phyloP scores from a whole-genome alignment of 2,888 invertebrate species.

The Bembecia ichneumoniformis region DNA sequence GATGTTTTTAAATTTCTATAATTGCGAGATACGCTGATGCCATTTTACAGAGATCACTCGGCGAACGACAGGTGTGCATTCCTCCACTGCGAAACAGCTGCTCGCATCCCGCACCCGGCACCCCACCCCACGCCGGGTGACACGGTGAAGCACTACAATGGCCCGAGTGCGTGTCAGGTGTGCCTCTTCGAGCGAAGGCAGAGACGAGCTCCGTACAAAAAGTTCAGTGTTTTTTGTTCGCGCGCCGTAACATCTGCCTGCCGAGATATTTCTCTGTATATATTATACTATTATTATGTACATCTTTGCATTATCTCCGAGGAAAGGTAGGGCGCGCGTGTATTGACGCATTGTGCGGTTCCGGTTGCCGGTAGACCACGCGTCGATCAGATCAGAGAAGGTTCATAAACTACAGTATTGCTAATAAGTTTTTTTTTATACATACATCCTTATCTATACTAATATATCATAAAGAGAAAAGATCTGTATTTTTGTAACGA shows the following conservation, averaged over 20 bases:
- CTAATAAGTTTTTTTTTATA: too few species aligned
- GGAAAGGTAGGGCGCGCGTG: too few species aligned
- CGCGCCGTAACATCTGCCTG: constrained; percentile 19
- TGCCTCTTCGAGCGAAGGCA: neutral
- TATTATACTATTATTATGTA: too few species aligned
- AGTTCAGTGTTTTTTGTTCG: constrained; percentile 11
- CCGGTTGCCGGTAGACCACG: too few species aligned
- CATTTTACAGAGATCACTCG: constrained; percentile 1
- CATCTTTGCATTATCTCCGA: too few species aligned
- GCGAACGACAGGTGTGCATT: constrained; percentile 26
- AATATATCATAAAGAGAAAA: neutral
- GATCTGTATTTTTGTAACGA: too few species aligned
- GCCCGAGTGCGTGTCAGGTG: neutral
- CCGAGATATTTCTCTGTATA: constrained; percentile 4
- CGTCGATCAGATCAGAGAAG: too few species aligned
- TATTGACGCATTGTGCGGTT: too few species aligned
- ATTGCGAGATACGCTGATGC: too few species aligned
- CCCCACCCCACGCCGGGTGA: neutral
- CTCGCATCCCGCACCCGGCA: constrained; percentile 13
- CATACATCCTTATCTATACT: too few species aligned
- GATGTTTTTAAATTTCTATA: too few species aligned
- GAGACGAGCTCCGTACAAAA: neutral
- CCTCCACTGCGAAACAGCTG: constrained; percentile 23
- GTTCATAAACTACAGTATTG: too few species aligned
- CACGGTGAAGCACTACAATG: neutral